Evolutionary conservation across 2,888 invertebrate species (phyloP).

Genomic region (Nasonovia ribisnigri): DNA sequence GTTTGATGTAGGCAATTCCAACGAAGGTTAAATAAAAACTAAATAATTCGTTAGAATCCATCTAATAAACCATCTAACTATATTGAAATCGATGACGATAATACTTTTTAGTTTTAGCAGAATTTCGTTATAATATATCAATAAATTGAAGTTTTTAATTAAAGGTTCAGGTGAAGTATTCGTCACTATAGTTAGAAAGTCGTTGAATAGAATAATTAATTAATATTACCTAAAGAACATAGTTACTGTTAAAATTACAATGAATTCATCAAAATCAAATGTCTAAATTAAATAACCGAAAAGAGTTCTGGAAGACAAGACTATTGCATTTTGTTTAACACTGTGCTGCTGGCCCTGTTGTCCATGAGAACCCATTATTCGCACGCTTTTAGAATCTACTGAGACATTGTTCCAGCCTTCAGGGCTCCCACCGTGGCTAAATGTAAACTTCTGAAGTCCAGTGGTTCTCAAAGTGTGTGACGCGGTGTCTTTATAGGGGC

Average conservation of each 20-base stretch:
- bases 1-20: not conserved
- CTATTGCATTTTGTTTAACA: not conserved
- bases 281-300: not conserved
- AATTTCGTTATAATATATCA: not conserved
- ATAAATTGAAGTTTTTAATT: not conserved
- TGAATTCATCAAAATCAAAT: not conserved
- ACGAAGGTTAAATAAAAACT: not conserved
- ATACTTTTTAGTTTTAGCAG: not conserved
- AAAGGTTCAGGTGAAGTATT: not conserved
- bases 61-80: not conserved
- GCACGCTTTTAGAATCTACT: not conserved
- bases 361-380: not conserved
- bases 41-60: not conserved
- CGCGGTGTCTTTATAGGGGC: too few species aligned
- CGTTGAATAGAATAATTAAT: not conserved
- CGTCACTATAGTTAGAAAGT: not conserved
- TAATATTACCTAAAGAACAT: not conserved
- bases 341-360: not conserved
- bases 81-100: not conserved
- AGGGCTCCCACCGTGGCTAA: not conserved
- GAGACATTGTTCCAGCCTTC: not conserved
- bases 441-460: too few species aligned
- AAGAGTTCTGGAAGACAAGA: not conserved
- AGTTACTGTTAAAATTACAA: not conserved
- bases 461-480: too few species aligned